A percentile compares a stretch with the other conserved stretches of the same genome.
These are phyloP conservation scores for Setipinna tenuifilis DNA, from an alignment of 2,797 vertebrate species.

Conservation along the genomic window DNA sequence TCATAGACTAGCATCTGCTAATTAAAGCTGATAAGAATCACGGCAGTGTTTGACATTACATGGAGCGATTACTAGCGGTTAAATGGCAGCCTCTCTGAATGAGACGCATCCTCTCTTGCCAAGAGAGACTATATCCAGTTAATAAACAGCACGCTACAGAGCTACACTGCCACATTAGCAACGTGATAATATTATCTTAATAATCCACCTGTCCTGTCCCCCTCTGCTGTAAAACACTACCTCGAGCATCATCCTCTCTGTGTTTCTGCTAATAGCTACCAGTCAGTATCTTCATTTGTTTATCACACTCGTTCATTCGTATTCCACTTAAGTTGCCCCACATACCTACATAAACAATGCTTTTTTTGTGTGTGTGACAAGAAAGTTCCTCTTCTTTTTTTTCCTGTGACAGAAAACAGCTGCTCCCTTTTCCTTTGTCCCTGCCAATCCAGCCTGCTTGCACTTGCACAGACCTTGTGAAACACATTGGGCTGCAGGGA, in stretches of 20 bases:
- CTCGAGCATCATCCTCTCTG: background rate
- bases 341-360: no score
- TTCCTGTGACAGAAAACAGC: no score
- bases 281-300: background rate
- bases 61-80: background rate
- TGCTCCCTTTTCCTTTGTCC: no score
- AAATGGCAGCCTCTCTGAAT: background rate
- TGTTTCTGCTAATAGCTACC: background rate
- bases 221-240: background rate
- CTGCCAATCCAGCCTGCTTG: no score
- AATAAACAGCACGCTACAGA: background rate
- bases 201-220: background rate
- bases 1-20: background rate
- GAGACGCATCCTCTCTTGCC: background rate
- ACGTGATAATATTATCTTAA: background rate
- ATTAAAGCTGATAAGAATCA: background rate
- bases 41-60: constrained; percentile 1
- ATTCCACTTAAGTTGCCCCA: no score
- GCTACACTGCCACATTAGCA: background rate
- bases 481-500: no score
- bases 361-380: no score
- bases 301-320: no score
- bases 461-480: no score
- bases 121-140: background rate
- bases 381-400: no score